Conservation (phyloP, 92 coral and sea anemone genomes). For the Palythoa caribaeorum region DNA sequence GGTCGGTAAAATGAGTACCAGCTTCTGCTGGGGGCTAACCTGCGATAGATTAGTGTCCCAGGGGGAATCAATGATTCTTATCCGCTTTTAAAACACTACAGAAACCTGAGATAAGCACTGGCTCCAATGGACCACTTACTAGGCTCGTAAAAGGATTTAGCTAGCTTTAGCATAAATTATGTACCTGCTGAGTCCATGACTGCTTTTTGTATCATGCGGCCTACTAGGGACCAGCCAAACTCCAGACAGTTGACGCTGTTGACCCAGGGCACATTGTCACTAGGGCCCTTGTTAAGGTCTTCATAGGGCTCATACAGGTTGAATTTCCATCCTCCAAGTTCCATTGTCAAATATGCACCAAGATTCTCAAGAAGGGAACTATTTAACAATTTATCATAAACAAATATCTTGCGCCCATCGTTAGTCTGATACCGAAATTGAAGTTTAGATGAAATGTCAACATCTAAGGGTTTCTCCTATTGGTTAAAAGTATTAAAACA, state of each 20-base stretch:
- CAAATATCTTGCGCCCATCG: slow-evolving; percentile 74
- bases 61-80: too few relatives aligned
- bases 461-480: slow-evolving; percentile 66
- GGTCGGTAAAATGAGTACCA: too few relatives aligned
- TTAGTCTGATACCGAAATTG: slow-evolving; percentile 71
- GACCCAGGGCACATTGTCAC: slow-evolving; percentile 91
- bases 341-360: slow-evolving; percentile 56
- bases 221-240: slow-evolving; percentile 73
- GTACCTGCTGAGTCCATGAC: slow-evolving; percentile 76
- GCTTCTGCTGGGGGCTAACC: too few relatives aligned
- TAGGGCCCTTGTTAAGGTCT: slow-evolving; percentile 72
- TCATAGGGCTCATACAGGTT: slow-evolving; percentile 83
- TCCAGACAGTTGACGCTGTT: slow-evolving; percentile 77
- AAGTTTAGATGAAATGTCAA: slow-evolving; percentile 71
- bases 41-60: too few relatives aligned
- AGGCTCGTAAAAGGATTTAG: too few relatives aligned
- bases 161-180: too few relatives aligned
- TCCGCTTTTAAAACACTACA: too few relatives aligned
- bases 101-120: too few relatives aligned
- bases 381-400: slow-evolving; percentile 75
- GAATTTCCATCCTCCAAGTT: slow-evolving; percentile 89
- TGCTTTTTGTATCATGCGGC: slow-evolving; percentile 79
- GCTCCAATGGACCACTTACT: too few relatives aligned
- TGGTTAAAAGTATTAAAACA: not conserved
- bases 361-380: slow-evolving; percentile 46